A percentile compares a stretch with the other conserved stretches of the same genome.
Evolutionary conservation across 1,140 invertebrate genomes (phyloP).

Genomic region (Ylistrum balloti): DNA sequence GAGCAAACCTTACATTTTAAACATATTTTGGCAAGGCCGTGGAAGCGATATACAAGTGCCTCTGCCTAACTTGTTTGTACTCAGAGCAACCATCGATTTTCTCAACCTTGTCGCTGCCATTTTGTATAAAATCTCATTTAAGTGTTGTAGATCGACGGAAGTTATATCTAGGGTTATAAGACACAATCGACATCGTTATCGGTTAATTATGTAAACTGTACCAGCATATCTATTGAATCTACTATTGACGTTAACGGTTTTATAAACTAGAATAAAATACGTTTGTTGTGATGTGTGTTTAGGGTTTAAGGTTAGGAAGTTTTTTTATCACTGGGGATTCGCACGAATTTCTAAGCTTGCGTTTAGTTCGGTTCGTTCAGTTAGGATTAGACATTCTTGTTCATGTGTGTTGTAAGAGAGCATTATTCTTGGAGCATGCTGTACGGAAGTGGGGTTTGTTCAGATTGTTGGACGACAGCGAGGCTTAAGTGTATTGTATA

Average conservation of each 20-base stretch:
- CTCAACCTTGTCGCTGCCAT: conserved; percentile 14
- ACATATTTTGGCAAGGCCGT: background rate
- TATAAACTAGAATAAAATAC: no score
- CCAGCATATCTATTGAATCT: background rate
- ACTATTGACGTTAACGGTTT: background rate
- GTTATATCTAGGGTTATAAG: background rate
- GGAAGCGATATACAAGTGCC: background rate
- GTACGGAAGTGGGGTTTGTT: no score
- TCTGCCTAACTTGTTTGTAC: conserved; percentile 16
- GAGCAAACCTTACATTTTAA: background rate
- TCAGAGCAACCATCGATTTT: background rate
- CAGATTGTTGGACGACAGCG: no score
- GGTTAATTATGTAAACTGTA: background rate
- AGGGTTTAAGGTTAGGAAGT: no score
- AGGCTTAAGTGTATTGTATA: no score
- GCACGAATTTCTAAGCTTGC: no score
- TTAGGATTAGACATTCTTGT: no score
- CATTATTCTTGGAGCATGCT: no score
- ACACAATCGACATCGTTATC: background rate
- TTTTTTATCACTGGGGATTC: no score
- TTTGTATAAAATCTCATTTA: conserved; percentile 40
- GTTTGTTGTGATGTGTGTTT: no score
- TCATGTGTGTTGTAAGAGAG: no score
- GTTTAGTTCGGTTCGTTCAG: no score
- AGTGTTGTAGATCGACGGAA: background rate